A percentile compares a stretch with the other conserved stretches of the same genome.
Conservation (phyloP, 2,113 vertebrate species). For the Mohoua ochrocephala region DNA sequence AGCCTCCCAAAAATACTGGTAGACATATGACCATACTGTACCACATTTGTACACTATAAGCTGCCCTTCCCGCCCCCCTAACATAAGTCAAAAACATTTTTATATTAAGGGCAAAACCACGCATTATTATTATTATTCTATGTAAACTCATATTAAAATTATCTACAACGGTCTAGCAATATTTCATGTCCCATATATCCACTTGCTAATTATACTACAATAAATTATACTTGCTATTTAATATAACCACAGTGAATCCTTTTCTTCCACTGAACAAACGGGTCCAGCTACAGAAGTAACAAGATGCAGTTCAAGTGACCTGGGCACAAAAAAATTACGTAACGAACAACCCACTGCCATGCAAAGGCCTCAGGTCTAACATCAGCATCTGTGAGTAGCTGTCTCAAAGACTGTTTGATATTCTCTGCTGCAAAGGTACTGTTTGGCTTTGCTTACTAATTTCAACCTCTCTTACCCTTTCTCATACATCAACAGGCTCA, state of each 20-base stretch:
- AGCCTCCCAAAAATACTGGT: background rate
- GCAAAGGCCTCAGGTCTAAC: background rate
- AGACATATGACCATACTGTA: background rate
- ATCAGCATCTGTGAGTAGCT: background rate
- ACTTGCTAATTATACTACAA: background rate
- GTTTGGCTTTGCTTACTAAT: constrained; percentile 19
- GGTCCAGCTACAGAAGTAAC: background rate
- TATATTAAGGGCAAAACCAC: background rate
- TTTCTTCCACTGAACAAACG: background rate
- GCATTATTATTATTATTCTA: background rate
- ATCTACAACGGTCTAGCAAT: background rate
- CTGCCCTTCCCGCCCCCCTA: fast-evolving
- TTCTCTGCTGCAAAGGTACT: background rate
- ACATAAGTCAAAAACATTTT: background rate
- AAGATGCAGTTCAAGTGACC: background rate
- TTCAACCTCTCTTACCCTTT: constrained; percentile 6
- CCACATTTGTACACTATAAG: background rate
- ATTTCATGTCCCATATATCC: background rate
- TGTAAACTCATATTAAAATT: background rate
- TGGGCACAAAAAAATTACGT: background rate
- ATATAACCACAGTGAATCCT: background rate
- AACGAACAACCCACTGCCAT: background rate
- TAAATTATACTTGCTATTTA: background rate
- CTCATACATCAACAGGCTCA: background rate
- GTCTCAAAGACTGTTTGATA: background rate